Evolutionary conservation across 2,888 invertebrate species (phyloP), one percentile per base, ranked within the genome.

Genomic region (Lordiphosa fenestrarum): DNA sequence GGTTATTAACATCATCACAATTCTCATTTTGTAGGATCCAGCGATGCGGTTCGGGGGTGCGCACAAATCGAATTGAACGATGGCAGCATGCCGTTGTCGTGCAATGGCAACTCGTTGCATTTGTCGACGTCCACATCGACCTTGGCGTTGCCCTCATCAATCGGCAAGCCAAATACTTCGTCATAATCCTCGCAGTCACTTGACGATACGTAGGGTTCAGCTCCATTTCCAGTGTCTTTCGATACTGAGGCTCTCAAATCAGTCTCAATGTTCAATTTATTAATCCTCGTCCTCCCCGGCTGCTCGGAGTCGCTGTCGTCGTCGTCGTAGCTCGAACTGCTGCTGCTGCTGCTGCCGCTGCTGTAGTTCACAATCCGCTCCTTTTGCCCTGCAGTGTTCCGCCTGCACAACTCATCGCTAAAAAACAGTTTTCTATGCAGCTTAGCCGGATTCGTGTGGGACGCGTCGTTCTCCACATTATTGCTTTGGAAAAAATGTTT

Each of bases 11-110:
- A 69, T 68, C 75, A 76, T 80, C 73, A 70, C 70, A 83, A 78
- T 81, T 73, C 54, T 73, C 61, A 65, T 57, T 74, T 70, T 52
- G 63, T 49, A 53, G 66, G 62, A 64, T 55, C 36, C 10, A 50
- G 38, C 12, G 47, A 30, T 46, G 38, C 40, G 10, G 19, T n/a
- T 30, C 53, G 35, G n/a, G 25, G n/a, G 30, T 40, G 15, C n/a
- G 33, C 47, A 49, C 62, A 73, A 51, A 88, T 86, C 48, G 71
- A 78, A 77, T 89, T 88, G 49, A 89, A 89, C 23, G 88, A 84
- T 39, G 70, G 53, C 23, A 89, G 63, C 55, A 87, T 71, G 25
- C 63, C 67, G 71, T 88, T 88, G 53, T 88, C 88, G 47, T 69
- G 51, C 15, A 63, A 39, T 5, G 78, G 65, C 25, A 86, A 65